Evolutionary conservation across 2,113 vertebrate genomes (phyloP).

Genomic region (Daphoenositta chrysoptera): DNA sequence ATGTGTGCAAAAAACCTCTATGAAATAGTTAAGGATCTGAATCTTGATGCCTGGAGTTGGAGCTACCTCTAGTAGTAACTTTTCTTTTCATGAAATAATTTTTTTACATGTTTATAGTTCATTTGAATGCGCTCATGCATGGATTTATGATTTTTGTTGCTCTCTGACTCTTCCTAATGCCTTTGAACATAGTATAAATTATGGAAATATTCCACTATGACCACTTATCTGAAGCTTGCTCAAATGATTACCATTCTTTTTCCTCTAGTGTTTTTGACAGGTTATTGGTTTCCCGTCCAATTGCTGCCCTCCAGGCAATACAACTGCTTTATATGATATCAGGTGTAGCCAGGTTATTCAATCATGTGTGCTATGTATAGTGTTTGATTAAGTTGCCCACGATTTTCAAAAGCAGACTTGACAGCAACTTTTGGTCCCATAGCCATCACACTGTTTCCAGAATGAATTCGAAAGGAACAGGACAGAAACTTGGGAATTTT

Average conservation of each 20-base stretch:
- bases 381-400: neutral
- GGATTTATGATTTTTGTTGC: neutral
- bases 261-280: neutral
- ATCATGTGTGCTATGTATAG: fast-evolving
- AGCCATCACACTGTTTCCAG: neutral
- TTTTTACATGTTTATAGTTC: neutral
- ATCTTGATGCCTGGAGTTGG: neutral
- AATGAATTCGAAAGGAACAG: neutral
- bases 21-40: neutral
- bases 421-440: neutral
- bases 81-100: neutral
- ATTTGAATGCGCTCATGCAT: neutral
- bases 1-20: fast-evolving
- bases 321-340: neutral
- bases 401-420: neutral
- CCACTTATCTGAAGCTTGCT: neutral
- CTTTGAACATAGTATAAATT: neutral
- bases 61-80: neutral
- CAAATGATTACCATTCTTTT: neutral
- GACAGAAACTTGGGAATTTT: neutral
- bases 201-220: neutral
- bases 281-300: neutral
- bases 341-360: neutral
- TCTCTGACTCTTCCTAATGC: neutral
- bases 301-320: neutral